Conservation (phyloP, 2,797 vertebrate species). For the Rhadinocentrus ornatus region DNA sequence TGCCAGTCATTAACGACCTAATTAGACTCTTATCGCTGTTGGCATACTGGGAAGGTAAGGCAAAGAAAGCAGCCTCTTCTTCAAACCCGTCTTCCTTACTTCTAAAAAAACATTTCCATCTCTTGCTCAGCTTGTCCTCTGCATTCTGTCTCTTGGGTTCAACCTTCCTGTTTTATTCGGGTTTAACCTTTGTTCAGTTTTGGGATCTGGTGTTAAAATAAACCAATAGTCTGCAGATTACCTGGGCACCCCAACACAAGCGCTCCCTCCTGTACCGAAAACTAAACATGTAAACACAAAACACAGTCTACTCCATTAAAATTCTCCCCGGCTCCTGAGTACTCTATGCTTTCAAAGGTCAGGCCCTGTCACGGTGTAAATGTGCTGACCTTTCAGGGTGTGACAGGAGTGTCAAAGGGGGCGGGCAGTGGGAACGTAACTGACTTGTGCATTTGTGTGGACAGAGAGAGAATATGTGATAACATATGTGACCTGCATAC, state of each 20-base stretch:
- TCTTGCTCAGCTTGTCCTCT: not conserved
- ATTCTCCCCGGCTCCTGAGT: conserved; percentile 62
- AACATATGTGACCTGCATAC: conserved; percentile 54
- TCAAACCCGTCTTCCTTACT: not conserved
- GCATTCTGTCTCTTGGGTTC: not conserved
- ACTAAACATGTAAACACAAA: conserved; percentile 57
- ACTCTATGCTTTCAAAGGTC: conserved; percentile 80
- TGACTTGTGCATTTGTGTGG: conserved; percentile 30
- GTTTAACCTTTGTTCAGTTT: conserved; percentile 44
- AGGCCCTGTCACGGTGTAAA: conserved; percentile 81
- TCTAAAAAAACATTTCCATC: conserved; percentile 17
- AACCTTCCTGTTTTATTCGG: not conserved
- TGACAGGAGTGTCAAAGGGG: conserved; percentile 67
- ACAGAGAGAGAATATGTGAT: conserved; percentile 14
- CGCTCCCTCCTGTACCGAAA: conserved; percentile 1
- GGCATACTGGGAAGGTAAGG: conserved; percentile 32
- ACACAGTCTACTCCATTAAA: conserved; percentile 61
- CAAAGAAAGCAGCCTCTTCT: conserved; percentile 16
- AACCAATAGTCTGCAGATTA: conserved; percentile 20
- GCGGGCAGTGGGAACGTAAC: conserved; percentile 51
- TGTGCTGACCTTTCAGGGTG: conserved; percentile 82
- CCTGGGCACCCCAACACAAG: not conserved
- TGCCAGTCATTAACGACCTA: conserved; percentile 71
- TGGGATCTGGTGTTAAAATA: conserved; percentile 31
- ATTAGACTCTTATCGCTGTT: conserved; percentile 69